Evolutionary conservation across 2,797 vertebrate genomes (phyloP).

Genomic region (Sibirionetta formosa): DNA sequence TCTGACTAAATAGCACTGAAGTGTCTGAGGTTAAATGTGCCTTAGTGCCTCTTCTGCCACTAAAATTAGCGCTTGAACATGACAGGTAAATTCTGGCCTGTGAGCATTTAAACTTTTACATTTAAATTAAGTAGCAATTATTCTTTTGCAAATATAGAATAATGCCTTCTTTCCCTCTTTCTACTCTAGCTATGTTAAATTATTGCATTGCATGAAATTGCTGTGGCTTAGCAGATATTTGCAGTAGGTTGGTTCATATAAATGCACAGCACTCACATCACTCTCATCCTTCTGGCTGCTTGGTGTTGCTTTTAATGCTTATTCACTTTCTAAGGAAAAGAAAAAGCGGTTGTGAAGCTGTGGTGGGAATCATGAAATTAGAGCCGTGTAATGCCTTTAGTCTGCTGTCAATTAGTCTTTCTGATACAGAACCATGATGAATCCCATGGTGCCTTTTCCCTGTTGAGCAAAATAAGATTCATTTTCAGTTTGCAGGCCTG

Average conservation of each 20-base stretch:
- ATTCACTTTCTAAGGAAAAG: neutral
- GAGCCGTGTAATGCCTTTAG: neutral
- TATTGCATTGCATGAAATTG: neutral
- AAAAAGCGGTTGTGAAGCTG: neutral
- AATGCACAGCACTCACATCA: accelerated
- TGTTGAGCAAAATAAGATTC: neutral
- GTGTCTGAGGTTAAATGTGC: neutral
- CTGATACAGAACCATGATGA: neutral
- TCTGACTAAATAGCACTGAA: neutral
- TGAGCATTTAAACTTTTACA: neutral
- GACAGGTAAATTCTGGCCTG: neutral
- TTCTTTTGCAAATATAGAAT: neutral
- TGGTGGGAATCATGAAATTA: neutral
- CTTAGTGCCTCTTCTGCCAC: neutral
- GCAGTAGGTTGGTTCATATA: neutral
- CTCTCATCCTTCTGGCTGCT: neutral
- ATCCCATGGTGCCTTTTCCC: neutral
- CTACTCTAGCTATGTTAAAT: neutral
- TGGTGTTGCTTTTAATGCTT: neutral
- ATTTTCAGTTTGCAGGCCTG: neutral
- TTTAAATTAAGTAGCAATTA: neutral
- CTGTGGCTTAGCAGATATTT: neutral
- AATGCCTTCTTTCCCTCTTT: accelerated
- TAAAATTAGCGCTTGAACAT: neutral
- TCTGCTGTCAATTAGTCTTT: constrained; percentile 30